phyloP scores from a whole-genome alignment of 2,113 vertebrate species.

The Pterocles orientalis region DNA sequence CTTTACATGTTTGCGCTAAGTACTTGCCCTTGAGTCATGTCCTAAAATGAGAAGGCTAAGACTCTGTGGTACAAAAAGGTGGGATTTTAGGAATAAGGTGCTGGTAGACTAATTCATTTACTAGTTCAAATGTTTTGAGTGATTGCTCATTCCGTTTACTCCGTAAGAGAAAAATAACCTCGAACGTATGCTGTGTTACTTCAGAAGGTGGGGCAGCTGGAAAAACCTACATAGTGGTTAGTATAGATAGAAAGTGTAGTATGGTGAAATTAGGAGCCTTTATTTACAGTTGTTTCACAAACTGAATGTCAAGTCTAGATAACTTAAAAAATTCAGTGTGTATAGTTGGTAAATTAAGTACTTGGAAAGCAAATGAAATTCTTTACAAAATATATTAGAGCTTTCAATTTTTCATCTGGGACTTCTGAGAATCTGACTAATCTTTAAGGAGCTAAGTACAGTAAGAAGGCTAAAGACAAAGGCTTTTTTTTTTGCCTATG shows the following conservation, averaged over 20 bases:
- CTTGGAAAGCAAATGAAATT: background rate
- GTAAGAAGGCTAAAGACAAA: background rate
- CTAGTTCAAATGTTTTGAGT: background rate
- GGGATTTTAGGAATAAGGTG: background rate
- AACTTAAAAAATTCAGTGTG: background rate
- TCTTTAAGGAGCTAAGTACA: background rate
- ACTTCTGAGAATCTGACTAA: background rate
- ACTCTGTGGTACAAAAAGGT: background rate
- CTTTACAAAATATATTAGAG: background rate
- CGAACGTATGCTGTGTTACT: background rate
- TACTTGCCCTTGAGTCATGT: background rate
- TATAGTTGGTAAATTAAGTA: background rate
- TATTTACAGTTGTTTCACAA: background rate
- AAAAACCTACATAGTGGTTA: background rate
- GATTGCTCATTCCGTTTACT: background rate
- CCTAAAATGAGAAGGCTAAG: background rate
- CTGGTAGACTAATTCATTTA: background rate
- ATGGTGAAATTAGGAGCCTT: background rate
- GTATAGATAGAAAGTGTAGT: background rate
- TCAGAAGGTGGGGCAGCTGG: background rate
- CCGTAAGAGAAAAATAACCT: background rate
- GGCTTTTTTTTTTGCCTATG: accelerated
- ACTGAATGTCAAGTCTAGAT: background rate
- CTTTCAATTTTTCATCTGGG: background rate
- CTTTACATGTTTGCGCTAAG: background rate